phyloP scores from a whole-genome alignment of 2,888 invertebrate genomes.

The Antheraea yamamai region DNA sequence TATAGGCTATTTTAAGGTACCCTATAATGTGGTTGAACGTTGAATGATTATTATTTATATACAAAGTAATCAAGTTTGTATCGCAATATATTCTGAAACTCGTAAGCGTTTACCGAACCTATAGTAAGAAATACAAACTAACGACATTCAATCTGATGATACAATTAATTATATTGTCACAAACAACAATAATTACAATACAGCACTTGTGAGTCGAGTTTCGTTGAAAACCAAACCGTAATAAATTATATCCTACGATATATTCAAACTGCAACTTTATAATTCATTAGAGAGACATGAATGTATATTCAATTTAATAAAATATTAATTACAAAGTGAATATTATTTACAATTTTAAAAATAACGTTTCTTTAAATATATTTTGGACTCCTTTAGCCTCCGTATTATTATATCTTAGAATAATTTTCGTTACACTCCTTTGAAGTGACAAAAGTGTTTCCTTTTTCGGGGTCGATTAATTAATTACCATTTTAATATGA shows the following conservation, averaged over 20 bases:
- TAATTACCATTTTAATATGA: not conserved
- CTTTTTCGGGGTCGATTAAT: not conserved
- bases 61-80: too few relatives aligned
- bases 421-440: not conserved
- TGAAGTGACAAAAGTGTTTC: not conserved
- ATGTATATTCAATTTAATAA: not conserved
- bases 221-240: slow-evolving; percentile 21
- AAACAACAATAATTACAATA: slow-evolving; percentile 1
- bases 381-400: slow-evolving; percentile 3
- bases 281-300: not conserved
- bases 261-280: not conserved
- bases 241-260: not conserved
- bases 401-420: not conserved
- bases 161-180: slow-evolving; percentile 30
- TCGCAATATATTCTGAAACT: not conserved
- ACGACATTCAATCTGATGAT: slow-evolving; percentile 20
- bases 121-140: not conserved
- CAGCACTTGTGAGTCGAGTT: slow-evolving; percentile 28
- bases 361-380: not conserved
- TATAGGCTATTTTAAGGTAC: too few relatives aligned
- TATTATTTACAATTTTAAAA: slow-evolving; percentile 4
- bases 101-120: not conserved
- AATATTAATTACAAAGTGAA: not conserved
- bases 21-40: too few relatives aligned
- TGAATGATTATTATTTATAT: too few relatives aligned